Conservation (phyloP, 2,888 invertebrate genomes). For the Hypena proboscidalis region DNA sequence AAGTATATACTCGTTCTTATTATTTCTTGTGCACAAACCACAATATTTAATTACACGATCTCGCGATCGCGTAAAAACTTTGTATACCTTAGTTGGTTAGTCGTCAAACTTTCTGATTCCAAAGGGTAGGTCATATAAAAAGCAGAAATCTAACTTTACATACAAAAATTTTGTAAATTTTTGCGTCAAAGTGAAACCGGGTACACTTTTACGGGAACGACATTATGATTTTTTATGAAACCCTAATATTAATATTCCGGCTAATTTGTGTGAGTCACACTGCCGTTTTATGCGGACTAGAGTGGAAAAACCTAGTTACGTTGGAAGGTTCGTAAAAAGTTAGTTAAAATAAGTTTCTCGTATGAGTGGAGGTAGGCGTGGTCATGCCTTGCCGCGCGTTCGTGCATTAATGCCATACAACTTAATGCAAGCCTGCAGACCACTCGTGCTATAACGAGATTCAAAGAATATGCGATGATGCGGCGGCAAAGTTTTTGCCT, state of each 20-base stretch:
- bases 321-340: constrained; percentile 39
- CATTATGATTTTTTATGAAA: constrained; percentile 23
- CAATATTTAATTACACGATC: constrained; percentile 1
- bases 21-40: no score
- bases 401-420: constrained; percentile 66
- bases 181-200: constrained; percentile 18
- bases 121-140: constrained; percentile 18
- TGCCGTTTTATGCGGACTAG: constrained; percentile 43
- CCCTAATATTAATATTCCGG: constrained; percentile 35
- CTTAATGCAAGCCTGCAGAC: constrained; percentile 74
- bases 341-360: constrained; percentile 53
- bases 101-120: constrained; percentile 15
- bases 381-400: constrained; percentile 56
- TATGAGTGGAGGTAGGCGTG: constrained; percentile 49
- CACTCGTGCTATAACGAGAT: constrained; percentile 60
- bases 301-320: constrained; percentile 41
- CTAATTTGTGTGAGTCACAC: constrained; percentile 58
- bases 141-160: constrained; percentile 12
- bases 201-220: constrained; percentile 7
- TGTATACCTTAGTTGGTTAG: constrained; percentile 17
- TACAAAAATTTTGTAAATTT: constrained; percentile 18
- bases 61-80: constrained; percentile 16
- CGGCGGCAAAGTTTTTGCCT: no score
- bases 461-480: constrained; percentile 46
- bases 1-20: no score